Base-by-base conservation (phyloP, 2,797 vertebrate genomes). In the Centropyge bicolor region DNA sequence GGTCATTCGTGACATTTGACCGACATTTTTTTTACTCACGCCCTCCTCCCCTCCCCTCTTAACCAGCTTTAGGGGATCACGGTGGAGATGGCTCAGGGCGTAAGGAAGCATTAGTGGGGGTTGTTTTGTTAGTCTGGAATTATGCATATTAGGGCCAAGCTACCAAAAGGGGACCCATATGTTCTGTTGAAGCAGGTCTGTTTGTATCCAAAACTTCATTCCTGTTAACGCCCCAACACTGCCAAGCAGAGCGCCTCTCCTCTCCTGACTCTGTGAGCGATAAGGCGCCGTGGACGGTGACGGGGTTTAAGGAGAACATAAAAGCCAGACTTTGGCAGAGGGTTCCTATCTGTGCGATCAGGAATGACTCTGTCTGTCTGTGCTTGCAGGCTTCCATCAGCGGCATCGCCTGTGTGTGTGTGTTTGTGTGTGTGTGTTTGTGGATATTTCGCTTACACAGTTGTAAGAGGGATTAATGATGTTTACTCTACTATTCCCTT, bases 31-130 rank as follows among this genome's bases (percentile, higher is more conserved):
- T 63, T 57, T 56, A 17, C 31, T 7, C 61, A 20, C 62, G 11
- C 48, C 80, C 78, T 86, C 80, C 64, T 83, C 71, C 80, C 40
- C 20, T 80, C 45, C 20, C 86, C 81, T 76, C 71, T 83, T 74
- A 76, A 68, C 82, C 81, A 62, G 88, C 60, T 91, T 87, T 89
- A 78, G 49, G 61, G 81, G 89, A 88, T 91, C 52, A 86, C 22
- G 56, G 65, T 13, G 51, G 78, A 65, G 62, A 62, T 66, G 75
- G 80, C 68, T 74, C 51, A 38, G 81, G 62, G 38, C n/a, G 1
- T 65, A 41, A 56, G 76, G 46, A 70, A 17, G 61, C 55, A 68
- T 70, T 74, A 60, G 78, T 74, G 75, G 84, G 81, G 80, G 74
- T 78, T 87, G 85, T 78, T 87, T 83, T 77, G 74, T 74, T 62